Evolutionary conservation across 2,888 invertebrate species (phyloP).

Genomic region (Drosophila pegasa): DNA sequence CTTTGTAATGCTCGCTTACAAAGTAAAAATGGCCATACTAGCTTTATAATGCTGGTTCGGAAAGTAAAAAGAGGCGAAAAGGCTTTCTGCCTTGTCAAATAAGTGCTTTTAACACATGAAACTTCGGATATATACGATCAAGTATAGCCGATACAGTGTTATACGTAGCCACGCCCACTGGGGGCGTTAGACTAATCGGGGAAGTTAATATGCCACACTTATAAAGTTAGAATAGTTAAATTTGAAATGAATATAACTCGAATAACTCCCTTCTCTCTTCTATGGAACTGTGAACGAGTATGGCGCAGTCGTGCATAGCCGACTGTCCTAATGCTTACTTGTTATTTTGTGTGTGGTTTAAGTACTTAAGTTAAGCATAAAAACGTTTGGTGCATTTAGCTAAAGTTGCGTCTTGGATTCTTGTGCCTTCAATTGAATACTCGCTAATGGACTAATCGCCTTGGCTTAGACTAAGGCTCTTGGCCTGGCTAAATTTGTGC

Average conservation of each 20-base stretch:
- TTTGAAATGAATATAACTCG: neutral
- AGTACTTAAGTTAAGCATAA: slow-evolving; percentile 52
- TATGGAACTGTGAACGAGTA: slow-evolving; percentile 8
- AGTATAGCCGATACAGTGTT: neutral
- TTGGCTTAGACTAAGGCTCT: slow-evolving; percentile 71
- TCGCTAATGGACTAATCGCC: slow-evolving; percentile 48
- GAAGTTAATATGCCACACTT: neutral
- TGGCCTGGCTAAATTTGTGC: slow-evolving; percentile 75
- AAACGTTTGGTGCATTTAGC: slow-evolving; percentile 49
- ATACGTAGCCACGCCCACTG: neutral
- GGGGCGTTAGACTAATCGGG: neutral
- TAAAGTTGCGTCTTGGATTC: slow-evolving; percentile 45
- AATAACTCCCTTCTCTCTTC: neutral
- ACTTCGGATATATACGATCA: neutral
- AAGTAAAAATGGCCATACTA: neutral
- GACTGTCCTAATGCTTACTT: neutral
- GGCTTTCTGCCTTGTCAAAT: neutral
- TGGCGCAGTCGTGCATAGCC: neutral
- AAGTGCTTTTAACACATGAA: neutral
- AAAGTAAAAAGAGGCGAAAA: neutral
- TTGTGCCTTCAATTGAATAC: slow-evolving; percentile 34
- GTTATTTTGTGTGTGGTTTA: slow-evolving; percentile 1
- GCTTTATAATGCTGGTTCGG: neutral
- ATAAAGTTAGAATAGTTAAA: neutral
- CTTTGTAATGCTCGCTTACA: no score